Conservation (phyloP, 2,888 invertebrate species). For the Hypercompe scribonia region DNA sequence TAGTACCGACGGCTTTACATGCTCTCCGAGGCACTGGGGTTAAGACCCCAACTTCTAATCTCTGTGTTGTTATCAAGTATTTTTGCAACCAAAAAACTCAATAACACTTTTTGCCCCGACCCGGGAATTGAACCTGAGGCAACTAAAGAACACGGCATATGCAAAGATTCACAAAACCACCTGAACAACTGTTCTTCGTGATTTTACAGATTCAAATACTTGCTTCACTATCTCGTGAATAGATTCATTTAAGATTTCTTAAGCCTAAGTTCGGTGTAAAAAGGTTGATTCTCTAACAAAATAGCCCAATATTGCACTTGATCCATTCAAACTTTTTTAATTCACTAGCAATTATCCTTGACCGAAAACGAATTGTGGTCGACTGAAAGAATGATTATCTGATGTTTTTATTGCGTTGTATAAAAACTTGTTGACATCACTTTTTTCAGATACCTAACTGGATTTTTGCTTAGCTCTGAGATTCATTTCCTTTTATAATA, state of each 20-base stretch:
- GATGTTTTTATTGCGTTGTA: constrained; percentile 41
- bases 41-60: no score
- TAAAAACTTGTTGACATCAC: constrained; percentile 58
- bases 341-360: constrained; percentile 62
- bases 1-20: no score
- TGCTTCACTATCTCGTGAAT: background rate
- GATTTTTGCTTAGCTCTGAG: constrained; percentile 43
- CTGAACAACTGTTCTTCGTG: background rate
- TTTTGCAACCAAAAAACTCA: no score
- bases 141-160: no score
- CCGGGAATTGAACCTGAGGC: no score
- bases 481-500: constrained; percentile 63
- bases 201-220: background rate
- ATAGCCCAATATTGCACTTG: background rate
- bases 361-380: constrained; percentile 62
- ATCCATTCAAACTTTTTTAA: constrained; percentile 41
- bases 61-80: no score
- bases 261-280: background rate
- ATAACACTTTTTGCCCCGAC: no score
- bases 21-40: no score
- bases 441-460: constrained; percentile 50
- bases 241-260: background rate
- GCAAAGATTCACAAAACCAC: no score
- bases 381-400: constrained; percentile 43
- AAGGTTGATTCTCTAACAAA: constrained; percentile 13